phyloP scores from a whole-genome alignment of 2,888 invertebrate genomes.

The Branchipolynoe longqiensis region DNA sequence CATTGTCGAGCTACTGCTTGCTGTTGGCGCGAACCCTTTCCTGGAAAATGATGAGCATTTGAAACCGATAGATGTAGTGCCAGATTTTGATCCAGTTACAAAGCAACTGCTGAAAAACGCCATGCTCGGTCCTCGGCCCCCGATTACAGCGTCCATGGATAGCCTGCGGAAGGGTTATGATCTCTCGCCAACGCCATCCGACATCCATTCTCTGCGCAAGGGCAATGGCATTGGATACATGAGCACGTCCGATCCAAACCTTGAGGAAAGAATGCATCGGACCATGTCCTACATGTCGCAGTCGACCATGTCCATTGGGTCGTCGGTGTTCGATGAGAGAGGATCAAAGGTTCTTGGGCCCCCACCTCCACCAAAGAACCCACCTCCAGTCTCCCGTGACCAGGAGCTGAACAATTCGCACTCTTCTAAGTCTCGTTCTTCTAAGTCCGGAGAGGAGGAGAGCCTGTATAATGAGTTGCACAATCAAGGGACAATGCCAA shows the following conservation, averaged over 20 bases:
- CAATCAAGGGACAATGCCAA: slow-evolving; percentile 1
- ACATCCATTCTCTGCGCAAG: background rate
- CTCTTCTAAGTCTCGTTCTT: slow-evolving; percentile 6
- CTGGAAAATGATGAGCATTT: slow-evolving; percentile 68
- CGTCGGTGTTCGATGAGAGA: slow-evolving; percentile 58
- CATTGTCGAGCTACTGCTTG: slow-evolving; percentile 69
- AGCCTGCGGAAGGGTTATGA: slow-evolving; percentile 62
- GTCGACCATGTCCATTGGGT: slow-evolving; percentile 55
- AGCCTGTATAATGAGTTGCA: slow-evolving; percentile 38
- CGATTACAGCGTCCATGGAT: slow-evolving; percentile 59
- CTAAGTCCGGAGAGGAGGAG: background rate
- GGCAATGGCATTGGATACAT: slow-evolving; percentile 40
- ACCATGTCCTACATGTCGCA: background rate
- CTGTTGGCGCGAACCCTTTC: slow-evolving; percentile 70
- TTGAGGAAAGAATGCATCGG: background rate
- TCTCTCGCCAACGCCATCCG: slow-evolving; percentile 35
- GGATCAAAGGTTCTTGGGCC: background rate
- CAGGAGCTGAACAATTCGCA: slow-evolving; percentile 29
- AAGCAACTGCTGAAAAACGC: slow-evolving; percentile 69
- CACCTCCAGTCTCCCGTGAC: background rate
- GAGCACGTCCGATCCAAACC: background rate
- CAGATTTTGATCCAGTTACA: slow-evolving; percentile 68
- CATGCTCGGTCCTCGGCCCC: slow-evolving; percentile 65
- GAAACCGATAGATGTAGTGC: slow-evolving; percentile 69
- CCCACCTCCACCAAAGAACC: slow-evolving; percentile 2